Evolutionary conservation across 2,797 vertebrate genomes (phyloP).

Genomic region (Darevskia nairensis): DNA sequence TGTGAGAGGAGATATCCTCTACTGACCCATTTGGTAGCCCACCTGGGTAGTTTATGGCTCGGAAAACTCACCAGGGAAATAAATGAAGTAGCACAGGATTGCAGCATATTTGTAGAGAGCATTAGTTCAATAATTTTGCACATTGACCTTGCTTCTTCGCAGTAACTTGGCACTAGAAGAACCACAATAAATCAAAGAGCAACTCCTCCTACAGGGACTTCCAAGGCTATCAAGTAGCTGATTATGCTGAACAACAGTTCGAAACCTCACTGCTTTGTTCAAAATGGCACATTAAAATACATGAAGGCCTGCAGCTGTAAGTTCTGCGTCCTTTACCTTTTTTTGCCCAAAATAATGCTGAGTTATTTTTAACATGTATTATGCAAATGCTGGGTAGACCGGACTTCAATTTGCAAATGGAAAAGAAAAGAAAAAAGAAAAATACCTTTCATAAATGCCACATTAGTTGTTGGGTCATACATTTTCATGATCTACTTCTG

Average conservation of each 20-base stretch:
- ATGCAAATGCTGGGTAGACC: not conserved
- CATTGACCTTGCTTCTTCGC: not conserved
- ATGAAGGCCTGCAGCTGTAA: not conserved
- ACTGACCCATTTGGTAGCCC: not conserved
- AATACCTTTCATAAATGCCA: not conserved
- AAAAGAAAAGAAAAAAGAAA: not conserved
- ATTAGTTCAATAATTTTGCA: not conserved
- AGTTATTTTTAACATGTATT: conserved; percentile 22
- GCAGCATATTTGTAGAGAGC: not conserved
- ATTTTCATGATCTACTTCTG: not conserved
- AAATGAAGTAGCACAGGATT: not conserved
- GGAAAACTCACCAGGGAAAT: not conserved
- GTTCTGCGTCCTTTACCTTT: not conserved
- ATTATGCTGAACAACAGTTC: not conserved
- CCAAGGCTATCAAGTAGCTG: not conserved
- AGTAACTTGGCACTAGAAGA: not conserved
- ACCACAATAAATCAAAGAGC: not conserved
- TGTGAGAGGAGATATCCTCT: not conserved
- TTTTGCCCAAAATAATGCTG: not conserved
- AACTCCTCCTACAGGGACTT: not conserved
- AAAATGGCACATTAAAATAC: conserved; percentile 3
- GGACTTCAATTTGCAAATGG: conserved; percentile 12
- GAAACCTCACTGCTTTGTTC: not conserved
- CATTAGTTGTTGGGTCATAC: not conserved
- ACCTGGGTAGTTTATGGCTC: not conserved